A percentile compares a stretch with the other conserved stretches of the same genome.
These are phyloP conservation scores for Melopsittacus undulatus DNA, from an alignment of 2,797 vertebrate species.

Conservation along the genomic window DNA sequence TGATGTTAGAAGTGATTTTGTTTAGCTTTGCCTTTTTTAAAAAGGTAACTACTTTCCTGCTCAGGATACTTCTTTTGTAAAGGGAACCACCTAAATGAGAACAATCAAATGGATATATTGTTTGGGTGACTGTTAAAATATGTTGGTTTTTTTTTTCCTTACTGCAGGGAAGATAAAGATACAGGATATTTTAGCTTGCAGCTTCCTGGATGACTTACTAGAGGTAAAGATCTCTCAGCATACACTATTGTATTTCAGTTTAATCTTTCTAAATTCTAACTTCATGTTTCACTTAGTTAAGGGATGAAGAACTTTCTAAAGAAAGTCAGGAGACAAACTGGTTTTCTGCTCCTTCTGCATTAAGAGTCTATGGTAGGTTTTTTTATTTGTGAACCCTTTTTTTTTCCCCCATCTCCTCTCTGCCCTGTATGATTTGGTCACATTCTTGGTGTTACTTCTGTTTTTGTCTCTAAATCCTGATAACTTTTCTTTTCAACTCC, in stretches of 20 bases:
- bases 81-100: background rate
- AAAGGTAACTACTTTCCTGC: background rate
- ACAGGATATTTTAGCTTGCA: constrained; percentile 98
- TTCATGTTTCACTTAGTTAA: constrained; percentile 80
- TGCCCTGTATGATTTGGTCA: background rate
- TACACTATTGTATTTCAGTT: constrained; percentile 1
- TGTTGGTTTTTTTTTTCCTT: background rate
- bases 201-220: constrained; percentile 95
- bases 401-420: background rate
- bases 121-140: background rate
- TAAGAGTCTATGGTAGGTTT: constrained; percentile 92
- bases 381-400: background rate
- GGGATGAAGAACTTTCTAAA: constrained; percentile 98
- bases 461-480: background rate
- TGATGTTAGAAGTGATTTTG: background rate
- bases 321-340: constrained; percentile 99
- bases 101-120: background rate
- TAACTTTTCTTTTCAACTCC: background rate
- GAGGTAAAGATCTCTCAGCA: constrained; percentile 83
- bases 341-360: constrained; percentile 98
- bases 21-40: background rate
- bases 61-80: background rate
- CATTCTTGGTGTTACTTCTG: background rate
- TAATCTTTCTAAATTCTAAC: constrained; percentile 34
- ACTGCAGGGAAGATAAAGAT: constrained; percentile 96